Percentiles rank a stretch among this genome's conserved stretches.
These are phyloP conservation scores for Macrobrachium rosenbergii DNA, from an alignment of 1,140 invertebrate genomes.

Conservation along the genomic window DNA sequence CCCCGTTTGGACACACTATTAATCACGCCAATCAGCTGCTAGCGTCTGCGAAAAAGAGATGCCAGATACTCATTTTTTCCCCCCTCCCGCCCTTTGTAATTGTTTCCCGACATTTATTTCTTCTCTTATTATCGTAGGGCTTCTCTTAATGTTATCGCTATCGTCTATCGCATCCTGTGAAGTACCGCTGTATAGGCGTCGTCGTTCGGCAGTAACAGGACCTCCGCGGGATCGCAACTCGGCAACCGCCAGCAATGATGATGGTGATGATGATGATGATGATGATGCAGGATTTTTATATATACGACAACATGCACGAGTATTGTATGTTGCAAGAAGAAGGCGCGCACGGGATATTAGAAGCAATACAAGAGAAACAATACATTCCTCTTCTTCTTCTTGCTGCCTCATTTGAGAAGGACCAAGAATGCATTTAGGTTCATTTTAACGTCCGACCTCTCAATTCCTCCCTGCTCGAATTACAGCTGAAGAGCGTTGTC, in stretches of 20 bases:
- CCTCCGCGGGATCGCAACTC: neutral
- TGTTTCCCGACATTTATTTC: slow-evolving; percentile 18
- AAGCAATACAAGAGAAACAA: neutral
- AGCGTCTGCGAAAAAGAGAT: slow-evolving; percentile 60
- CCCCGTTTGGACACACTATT: slow-evolving; percentile 57
- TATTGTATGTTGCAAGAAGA: slow-evolving; percentile 2
- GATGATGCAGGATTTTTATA: slow-evolving; percentile 47
- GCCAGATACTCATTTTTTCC: slow-evolving; percentile 43
- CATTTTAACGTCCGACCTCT: too few relatives aligned
- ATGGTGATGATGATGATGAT: too few relatives aligned
- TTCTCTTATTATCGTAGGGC: neutral
- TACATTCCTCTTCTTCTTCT: too few relatives aligned
- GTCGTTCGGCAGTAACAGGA: too few relatives aligned
- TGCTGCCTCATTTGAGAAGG: too few relatives aligned
- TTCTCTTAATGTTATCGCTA: neutral
- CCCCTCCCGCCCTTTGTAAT: neutral
- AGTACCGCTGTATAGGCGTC: too few relatives aligned
- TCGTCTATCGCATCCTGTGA: neutral
- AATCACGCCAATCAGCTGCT: slow-evolving; percentile 62
- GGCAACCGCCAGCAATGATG: slow-evolving; percentile 48
- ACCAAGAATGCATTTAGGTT: too few relatives aligned
- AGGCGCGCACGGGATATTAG: slow-evolving; percentile 5
- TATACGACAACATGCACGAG: slow-evolving; percentile 44
- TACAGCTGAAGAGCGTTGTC: too few relatives aligned
- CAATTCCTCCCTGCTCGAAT: too few relatives aligned